Evolutionary conservation across 2,113 vertebrate species (phyloP), one percentile per base, ranked within the genome.

Genomic region (Salvelinus sp.): DNA sequence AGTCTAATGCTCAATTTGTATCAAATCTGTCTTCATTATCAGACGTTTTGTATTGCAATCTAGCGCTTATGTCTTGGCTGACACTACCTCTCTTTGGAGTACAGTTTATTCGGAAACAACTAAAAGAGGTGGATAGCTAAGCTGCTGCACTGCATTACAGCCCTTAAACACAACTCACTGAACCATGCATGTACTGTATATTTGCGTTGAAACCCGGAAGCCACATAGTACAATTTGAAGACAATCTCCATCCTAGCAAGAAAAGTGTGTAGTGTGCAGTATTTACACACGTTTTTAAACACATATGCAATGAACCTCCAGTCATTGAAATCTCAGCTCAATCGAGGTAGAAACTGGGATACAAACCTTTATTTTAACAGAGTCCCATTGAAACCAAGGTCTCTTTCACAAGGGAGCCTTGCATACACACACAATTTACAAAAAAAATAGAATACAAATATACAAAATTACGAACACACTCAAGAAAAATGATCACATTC

Each of bases 1-100:
- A 57, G 60, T 70, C 65, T 44, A 58, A 76, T 68, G 73, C 69
- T 80, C 76, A 80, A 76, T 83, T 88, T 74, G 76, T 84, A 68
- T 77, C 13, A 73, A 70, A 83, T 85, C 69, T 79, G 54, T 75
- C 25, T 66, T 30, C 70, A 48, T 80, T 74, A 73, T 74, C 75
- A 69, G 28, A 18, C 7, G 38, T 73, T 66, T 64, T 64, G 72
- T 67, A 16, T 57, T 73, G 47, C 50, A 44, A 78, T 81, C 44
- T 58, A 10, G 23, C 22, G 38, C 30, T 33, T 14, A 12, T 66
- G 48, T 78, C 54, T 73, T 60, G 63, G 78, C 74, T 74, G 76
- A 28, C 48, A 12, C 64, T 7, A 44, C 2, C 38, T 44, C 0
- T 60, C 14, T 71, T 57, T 18, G 0, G 67, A 63, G 65, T 38